Conservation (phyloP, 2,888 invertebrate genomes). For the Megalurothrips usitatus region DNA sequence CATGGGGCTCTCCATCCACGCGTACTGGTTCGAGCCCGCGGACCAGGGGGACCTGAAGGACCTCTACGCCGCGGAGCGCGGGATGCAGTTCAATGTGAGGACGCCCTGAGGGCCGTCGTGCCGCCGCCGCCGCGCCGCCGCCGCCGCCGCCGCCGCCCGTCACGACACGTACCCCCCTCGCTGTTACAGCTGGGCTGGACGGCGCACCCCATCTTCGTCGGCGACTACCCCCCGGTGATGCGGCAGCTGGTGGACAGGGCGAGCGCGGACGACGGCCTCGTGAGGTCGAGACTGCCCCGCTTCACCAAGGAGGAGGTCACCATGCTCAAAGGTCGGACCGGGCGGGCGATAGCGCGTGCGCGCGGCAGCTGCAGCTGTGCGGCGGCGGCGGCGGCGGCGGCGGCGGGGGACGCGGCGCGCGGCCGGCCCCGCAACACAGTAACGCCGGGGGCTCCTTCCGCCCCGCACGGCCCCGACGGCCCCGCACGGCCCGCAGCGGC, state of each 20-base stretch:
- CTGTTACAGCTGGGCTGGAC: conserved; percentile 38
- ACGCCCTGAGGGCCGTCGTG: background rate
- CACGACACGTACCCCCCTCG: too few species aligned
- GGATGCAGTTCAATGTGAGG: background rate
- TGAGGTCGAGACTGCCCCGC: conserved; percentile 48
- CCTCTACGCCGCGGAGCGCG: background rate
- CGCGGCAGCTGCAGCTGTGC: too few species aligned
- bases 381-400: too few species aligned
- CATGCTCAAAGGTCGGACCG: conserved; percentile 46
- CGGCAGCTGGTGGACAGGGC: conserved; percentile 46
- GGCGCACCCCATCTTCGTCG: conserved; percentile 41
- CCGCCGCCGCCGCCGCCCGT: too few species aligned
- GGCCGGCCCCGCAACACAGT: too few species aligned
- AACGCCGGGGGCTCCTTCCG: too few species aligned
- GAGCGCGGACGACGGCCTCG: conserved; percentile 48
- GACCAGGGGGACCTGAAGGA: background rate
- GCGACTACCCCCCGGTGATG: conserved; percentile 53
- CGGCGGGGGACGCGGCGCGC: too few species aligned
- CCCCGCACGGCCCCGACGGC: too few species aligned
- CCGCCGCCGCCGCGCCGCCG: too few species aligned
- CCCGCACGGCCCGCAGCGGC: too few species aligned
- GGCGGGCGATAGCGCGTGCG: background rate
- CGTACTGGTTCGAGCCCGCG: background rate
- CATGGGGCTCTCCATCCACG: background rate
- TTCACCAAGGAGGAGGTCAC: conserved; percentile 54